Percentiles rank a stretch among this genome's conserved stretches.
phyloP scores from a whole-genome alignment of 2,888 invertebrate genomes.

The Pandemis cinnamomeana region DNA sequence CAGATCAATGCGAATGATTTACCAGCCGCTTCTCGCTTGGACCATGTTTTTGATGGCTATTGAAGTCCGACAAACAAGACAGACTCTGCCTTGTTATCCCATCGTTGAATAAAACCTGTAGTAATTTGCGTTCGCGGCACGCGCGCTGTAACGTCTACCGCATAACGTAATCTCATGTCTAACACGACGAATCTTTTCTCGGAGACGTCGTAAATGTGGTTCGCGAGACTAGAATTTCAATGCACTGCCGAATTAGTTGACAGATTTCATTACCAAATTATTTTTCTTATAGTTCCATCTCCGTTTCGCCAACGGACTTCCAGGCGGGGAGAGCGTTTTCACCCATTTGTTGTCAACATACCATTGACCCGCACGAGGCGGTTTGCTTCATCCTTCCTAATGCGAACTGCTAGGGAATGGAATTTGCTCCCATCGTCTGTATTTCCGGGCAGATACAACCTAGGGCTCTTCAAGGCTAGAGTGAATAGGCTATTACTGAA shows the following conservation, averaged over 20 bases:
- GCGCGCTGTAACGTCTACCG: slow-evolving; percentile 61
- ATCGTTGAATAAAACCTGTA: slow-evolving; percentile 64
- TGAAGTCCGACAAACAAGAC: slow-evolving; percentile 56
- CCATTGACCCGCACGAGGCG: too few species aligned
- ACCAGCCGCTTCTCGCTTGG: slow-evolving; percentile 51
- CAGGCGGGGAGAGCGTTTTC: too few species aligned
- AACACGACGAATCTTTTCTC: slow-evolving; percentile 63
- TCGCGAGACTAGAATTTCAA: slow-evolving; percentile 55
- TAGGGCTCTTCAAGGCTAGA: too few species aligned
- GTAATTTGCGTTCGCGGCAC: slow-evolving; percentile 73
- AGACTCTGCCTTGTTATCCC: slow-evolving; percentile 59
- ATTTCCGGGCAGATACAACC: too few species aligned
- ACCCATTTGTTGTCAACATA: too few species aligned
- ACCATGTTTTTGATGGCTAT: slow-evolving; percentile 60
- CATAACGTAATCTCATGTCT: slow-evolving; percentile 61
- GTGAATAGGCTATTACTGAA: too few species aligned
- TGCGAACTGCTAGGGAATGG: too few species aligned
- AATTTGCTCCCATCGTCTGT: too few species aligned
- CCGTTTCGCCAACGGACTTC: too few species aligned
- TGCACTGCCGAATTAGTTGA: slow-evolving; percentile 3
- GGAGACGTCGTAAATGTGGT: slow-evolving; percentile 62
- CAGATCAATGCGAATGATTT: neutral
- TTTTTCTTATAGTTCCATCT: too few species aligned
- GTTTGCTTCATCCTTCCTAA: too few species aligned
- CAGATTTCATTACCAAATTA: neutral